phyloP scores from a whole-genome alignment of 2,888 invertebrate species.

The Arge pagana region DNA sequence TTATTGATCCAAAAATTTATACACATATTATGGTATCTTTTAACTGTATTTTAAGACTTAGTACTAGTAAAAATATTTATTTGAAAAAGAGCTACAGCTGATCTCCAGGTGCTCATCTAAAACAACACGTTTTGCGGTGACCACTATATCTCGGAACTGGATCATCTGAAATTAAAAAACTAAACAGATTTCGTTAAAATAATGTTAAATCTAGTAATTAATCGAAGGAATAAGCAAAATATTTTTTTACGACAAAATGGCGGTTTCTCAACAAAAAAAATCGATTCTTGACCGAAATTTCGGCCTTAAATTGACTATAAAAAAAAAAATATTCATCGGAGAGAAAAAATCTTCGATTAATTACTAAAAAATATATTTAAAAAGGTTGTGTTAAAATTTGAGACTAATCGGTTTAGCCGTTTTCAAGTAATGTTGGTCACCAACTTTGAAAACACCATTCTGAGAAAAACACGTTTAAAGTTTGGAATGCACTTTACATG shows the following conservation, averaged over 20 bases:
- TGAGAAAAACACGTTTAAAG: no score
- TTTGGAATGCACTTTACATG: no score
- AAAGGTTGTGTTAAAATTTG: slow-evolving; percentile 26
- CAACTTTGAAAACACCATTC: slow-evolving; percentile 28
- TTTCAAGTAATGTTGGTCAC: slow-evolving; percentile 27
- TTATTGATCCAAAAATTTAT: neutral
- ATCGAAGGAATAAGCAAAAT: no score
- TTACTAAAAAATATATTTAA: no score
- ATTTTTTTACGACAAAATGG: no score
- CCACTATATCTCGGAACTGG: neutral
- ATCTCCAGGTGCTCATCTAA: neutral
- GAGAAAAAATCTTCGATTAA: no score
- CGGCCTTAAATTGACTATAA: slow-evolving; percentile 26
- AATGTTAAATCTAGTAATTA: no score
- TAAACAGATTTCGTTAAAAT: no score
- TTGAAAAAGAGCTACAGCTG: neutral
- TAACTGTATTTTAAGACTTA: no score
- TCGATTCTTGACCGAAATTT: slow-evolving; percentile 24
- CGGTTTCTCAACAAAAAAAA: slow-evolving; percentile 20
- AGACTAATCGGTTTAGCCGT: slow-evolving; percentile 30
- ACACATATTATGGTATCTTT: neutral
- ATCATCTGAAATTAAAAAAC: neutral
- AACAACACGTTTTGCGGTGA: neutral
- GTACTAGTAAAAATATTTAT: neutral
- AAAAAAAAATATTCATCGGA: slow-evolving; percentile 23